Evolutionary conservation across 2,888 invertebrate genomes (phyloP), one percentile per base, ranked within the genome.

Genomic region (Brachylomia viminalis): DNA sequence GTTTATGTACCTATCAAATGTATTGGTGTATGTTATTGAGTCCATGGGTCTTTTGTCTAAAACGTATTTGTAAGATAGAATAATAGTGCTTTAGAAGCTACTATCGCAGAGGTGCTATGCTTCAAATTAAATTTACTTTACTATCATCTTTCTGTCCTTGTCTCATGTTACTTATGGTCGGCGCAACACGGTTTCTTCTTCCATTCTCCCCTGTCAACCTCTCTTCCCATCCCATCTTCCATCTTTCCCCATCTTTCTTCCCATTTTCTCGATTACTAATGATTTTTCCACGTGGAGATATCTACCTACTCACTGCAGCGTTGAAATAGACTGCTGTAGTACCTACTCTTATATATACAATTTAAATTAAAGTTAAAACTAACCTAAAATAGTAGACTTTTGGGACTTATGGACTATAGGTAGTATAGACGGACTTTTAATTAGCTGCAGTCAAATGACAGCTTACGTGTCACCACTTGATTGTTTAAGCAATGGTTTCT

Each of bases 1-100:
- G 91, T 90, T 84, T 88, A 88, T 86, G 79, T 85, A 82, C 81
- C 75, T 86, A 86, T 86, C 83, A 86, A 86, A 88, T 85, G 87
- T 87, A 86, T 87, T 75, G 76, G 74, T 82, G 80, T 65, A 61
- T 56, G 56, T 38, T 72, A 77, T 85, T 82, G 47, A 62, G 77
- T 23, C 70, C 65, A 66, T 20, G 30, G 27, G 15, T 76, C 62
- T 76, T 79, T 79, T 79, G 62, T 82, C 76, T 68, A 47, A 17
- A 30, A 47, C 4, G 38, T 6, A 38, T 62, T 13, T 66, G 20
- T 49, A 30, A 2, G 8, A 0, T 17, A 23, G 17, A n/a, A 64
- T 23, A 59, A 13, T 23, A 49, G 58, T 58, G 11, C 33, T 23
- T 23, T 59, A 11, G 23, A 52, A 27, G 47, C 38, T 27, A 23